A percentile compares a stretch with the other conserved stretches of the same genome.
Conservation (phyloP, 2,113 vertebrate species). For the Furnarius figulus region DNA sequence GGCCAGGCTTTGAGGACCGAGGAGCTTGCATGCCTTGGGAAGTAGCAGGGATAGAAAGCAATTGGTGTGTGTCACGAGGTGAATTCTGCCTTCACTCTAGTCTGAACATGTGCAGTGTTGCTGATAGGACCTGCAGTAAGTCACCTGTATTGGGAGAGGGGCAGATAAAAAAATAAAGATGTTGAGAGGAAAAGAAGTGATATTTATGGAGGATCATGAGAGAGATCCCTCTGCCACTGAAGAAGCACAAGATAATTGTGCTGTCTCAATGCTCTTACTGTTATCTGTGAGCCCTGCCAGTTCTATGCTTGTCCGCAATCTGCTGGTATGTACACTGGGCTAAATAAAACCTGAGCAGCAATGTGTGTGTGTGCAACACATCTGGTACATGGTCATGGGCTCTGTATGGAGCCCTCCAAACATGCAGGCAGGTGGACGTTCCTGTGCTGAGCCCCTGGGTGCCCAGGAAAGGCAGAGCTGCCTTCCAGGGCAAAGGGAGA, state of each 20-base stretch:
- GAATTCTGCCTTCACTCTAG: neutral
- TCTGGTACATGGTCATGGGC: accelerated
- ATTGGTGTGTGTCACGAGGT: neutral
- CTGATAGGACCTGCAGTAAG: neutral
- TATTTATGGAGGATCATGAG: neutral
- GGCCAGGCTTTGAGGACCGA: neutral
- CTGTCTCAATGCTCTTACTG: neutral
- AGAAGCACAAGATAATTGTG: neutral
- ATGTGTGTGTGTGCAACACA: neutral
- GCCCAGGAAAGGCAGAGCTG: neutral
- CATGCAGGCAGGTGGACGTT: neutral
- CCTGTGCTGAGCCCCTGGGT: neutral
- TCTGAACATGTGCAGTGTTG: neutral
- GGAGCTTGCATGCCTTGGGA: neutral
- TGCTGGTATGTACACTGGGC: neutral
- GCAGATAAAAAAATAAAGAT: neutral
- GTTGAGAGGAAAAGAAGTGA: neutral
- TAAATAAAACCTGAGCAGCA: neutral
- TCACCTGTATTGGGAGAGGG: neutral
- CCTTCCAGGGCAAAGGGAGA: neutral
- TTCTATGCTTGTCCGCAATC: accelerated
- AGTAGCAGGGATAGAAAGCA: neutral
- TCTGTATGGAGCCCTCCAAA: neutral
- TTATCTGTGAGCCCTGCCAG: neutral
- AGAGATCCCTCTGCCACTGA: neutral